These are phyloP conservation scores for Hyles euphorbiae DNA, from an alignment of 1,140 invertebrate species.

Conservation along the genomic window DNA sequence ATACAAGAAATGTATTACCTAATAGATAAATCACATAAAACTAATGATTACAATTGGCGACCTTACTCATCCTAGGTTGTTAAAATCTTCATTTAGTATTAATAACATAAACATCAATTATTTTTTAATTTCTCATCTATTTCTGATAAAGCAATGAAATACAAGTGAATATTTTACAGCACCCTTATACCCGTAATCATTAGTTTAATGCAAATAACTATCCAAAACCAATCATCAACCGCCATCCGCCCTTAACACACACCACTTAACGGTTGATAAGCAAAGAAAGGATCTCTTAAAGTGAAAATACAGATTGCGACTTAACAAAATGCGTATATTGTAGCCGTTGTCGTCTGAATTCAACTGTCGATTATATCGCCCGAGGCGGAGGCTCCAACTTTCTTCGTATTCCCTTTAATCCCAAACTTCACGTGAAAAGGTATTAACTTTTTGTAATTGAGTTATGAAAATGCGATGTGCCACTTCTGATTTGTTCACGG, in stretches of 20 bases:
- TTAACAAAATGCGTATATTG: constrained; percentile 23
- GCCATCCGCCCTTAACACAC: constrained; percentile 1
- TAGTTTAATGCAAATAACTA: too few relatives aligned
- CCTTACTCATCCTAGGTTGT: too few relatives aligned
- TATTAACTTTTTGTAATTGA: neutral
- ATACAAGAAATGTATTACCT: too few relatives aligned
- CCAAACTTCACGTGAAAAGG: neutral
- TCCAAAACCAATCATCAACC: constrained; percentile 1
- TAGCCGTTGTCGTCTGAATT: constrained; percentile 12
- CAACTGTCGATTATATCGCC: constrained; percentile 11
- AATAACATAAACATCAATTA: too few relatives aligned
- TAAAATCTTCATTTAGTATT: too few relatives aligned
- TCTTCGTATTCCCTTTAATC: constrained; percentile 13
- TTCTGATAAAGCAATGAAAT: too few relatives aligned
- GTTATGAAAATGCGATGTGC: neutral
- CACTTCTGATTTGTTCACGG: too few relatives aligned
- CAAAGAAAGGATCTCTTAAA: constrained; percentile 26
- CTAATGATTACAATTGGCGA: too few relatives aligned
- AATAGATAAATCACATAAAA: too few relatives aligned
- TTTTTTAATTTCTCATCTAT: too few relatives aligned
- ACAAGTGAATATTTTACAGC: too few relatives aligned
- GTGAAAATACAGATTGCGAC: constrained; percentile 35
- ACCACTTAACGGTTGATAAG: constrained; percentile 18
- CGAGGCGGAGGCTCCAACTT: constrained; percentile 10
- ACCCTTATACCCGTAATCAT: too few relatives aligned